Base-by-base conservation (phyloP, 1,140 invertebrate species). In the Drosophila prosaltans region DNA sequence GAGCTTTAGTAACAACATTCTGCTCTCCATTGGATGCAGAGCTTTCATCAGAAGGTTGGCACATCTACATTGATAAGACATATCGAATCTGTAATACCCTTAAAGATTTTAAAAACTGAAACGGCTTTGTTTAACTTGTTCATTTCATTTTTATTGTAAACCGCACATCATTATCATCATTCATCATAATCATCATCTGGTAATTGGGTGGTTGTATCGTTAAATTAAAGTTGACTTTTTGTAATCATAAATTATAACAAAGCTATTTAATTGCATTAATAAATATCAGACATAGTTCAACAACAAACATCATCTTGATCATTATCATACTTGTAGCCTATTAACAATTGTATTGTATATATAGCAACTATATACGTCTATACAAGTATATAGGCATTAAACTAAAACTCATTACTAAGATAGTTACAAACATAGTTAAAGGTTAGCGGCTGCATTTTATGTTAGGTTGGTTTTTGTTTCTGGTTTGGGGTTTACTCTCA, bases 201-300 rank as follows among this genome's bases (percentile, higher is more conserved):
- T 79, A 76, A 79, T 74, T 86, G 43, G 30, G 26, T 64, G 39
- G 2, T 26, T 45, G 36, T n/a, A 74, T 43, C 71, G 70, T 40
- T 74, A 77, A 78, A 82, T 72, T 66, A 80, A 75, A 70, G 69
- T 72, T 63, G 73, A 86, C 65, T 69, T 79, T 72, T 67, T 63
- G 61, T 80, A 88, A 88, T 65, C 85, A 82, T 90, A 90, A 90
- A 86, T 86, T 66, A 90, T 82, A 90, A 77, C 81, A 85, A 85
- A 69, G 72, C 81, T 89, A 72, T 78, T 63, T 80, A 80, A 75
- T 69, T 76, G 69, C 73, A 66, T 85, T 90, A 82, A 80, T 80
- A 80, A 90, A 90, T 90, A 90, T 86, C 86, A 90, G 81, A 90
- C 79, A 81, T 74, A 73, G 80, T 79, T 83, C 51, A 89, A 90